Evolutionary conservation across 2,797 vertebrate genomes (phyloP).

Genomic region (Cossypha dichroa): DNA sequence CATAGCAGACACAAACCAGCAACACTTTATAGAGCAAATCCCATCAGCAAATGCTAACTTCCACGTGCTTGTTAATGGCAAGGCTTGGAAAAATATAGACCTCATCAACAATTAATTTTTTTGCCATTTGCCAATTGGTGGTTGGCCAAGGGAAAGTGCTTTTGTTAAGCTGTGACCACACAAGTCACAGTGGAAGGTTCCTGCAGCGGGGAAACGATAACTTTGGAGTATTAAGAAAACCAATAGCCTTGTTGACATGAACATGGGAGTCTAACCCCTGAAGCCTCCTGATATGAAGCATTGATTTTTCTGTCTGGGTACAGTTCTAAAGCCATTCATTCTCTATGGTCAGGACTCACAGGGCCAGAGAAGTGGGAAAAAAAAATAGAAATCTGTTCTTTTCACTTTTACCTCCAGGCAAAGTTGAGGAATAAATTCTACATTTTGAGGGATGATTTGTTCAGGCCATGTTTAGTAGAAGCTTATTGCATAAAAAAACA

Average conservation of each 20-base stretch:
- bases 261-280: conserved; percentile 97
- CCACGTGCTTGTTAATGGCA: conserved; percentile 22
- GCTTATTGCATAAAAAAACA: conserved; percentile 71
- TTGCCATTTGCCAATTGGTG: conserved; percentile 42
- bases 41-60: conserved; percentile 33
- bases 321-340: conserved; percentile 96
- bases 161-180: conserved; percentile 93
- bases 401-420: conserved; percentile 86
- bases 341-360: conserved; percentile 91
- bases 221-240: conserved; percentile 98
- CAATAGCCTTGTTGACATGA: conserved; percentile 99
- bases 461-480: conserved; percentile 79
- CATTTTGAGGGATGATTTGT: conserved; percentile 84
- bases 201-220: conserved; percentile 91
- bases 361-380: conserved; percentile 74
- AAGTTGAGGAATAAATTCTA: conserved; percentile 88
- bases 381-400: conserved; percentile 85
- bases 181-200: conserved; percentile 85
- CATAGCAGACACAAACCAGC: not conserved
- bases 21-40: not conserved
- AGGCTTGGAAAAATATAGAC: conserved; percentile 69
- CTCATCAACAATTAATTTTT: conserved; percentile 82
- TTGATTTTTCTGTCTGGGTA: conserved; percentile 98
- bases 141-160: conserved; percentile 84
- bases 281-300: conserved; percentile 99